Evolutionary conservation across 2,113 vertebrate genomes (phyloP).

Genomic region (Thamnophis sirtalis): DNA sequence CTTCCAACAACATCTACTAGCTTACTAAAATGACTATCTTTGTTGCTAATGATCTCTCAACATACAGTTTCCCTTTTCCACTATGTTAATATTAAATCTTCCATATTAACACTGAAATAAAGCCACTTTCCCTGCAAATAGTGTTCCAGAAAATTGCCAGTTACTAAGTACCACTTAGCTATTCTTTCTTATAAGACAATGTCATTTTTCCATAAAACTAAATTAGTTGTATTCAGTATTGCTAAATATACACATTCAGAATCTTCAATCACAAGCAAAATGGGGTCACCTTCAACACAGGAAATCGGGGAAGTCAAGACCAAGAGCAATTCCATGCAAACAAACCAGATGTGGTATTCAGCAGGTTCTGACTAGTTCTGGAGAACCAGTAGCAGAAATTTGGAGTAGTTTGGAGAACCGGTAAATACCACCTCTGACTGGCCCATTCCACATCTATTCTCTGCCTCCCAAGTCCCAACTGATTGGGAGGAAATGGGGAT

Average conservation of each 20-base stretch:
- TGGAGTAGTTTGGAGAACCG: too few relatives aligned
- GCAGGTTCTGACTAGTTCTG: too few relatives aligned
- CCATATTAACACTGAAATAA: not conserved
- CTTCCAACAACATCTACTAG: too few relatives aligned
- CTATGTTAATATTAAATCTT: not conserved
- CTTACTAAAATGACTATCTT: not conserved
- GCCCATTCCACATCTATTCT: too few relatives aligned
- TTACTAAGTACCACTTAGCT: not conserved
- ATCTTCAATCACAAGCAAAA: not conserved
- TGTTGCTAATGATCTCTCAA: not conserved
- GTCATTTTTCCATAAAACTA: not conserved
- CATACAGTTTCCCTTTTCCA: not conserved
- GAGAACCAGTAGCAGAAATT: too few relatives aligned
- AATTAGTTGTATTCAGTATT: not conserved
- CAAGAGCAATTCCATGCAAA: not conserved
- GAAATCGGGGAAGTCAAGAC: not conserved
- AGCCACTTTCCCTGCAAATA: not conserved
- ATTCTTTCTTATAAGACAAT: not conserved
- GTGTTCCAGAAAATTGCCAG: not conserved
- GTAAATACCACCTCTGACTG: too few relatives aligned
- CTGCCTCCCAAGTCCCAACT: too few relatives aligned
- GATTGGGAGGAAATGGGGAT: too few relatives aligned
- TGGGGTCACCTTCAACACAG: rapidly evolving
- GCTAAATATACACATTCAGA: not conserved
- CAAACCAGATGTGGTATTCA: too few relatives aligned